Base-by-base conservation (phyloP, 2,888 invertebrate species). In the Lithosia quadra region DNA sequence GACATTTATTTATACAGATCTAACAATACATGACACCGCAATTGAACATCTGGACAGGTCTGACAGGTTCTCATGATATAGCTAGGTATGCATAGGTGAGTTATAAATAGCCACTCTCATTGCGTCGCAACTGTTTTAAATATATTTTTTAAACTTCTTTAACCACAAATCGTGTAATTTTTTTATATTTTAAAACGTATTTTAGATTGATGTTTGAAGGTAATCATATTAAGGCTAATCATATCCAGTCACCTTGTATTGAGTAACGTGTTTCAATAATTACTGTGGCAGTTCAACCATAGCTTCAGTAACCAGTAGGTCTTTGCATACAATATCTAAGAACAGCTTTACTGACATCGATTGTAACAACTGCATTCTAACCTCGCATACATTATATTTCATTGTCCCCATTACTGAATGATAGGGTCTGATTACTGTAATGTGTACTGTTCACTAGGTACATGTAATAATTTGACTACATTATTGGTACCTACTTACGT, bases 381-480 rank as follows among this genome's bases (percentile, higher is more conserved):
- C 84, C 82, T 85, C 81, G 88, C 87, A 88, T 87, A 86, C 81
- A 88, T 88, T 87, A 90, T 86, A 85, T 87, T 91, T 87, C 89
- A 90, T 90, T 92, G 90, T 93, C 90, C 87, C 87, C 86, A 91
- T 92, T 92, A 90, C 91, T 86, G 90, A 90, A 90, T 86, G 88
- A 92, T 89, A 90, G 91, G 89, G 87, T 91, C 91, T 92, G 92
- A 92, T 93, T 92, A 86, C 86, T 85, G 85, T 89, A 88, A 90
- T 90, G 77, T 62, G 53, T 21, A 74, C 71, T 69, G 81, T 82
- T 86, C 80, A 84, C 78, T 77, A n/a, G n/a, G n/a, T n/a, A 86
- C 89, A 90, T 86, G 90, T 88, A 84, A 90, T 78, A 78, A 75
- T 80, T 84, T 85, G 76, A 82, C 76, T 76, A 67, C 71, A 81